Evolutionary conservation across 2,888 invertebrate genomes (phyloP), one percentile per base, ranked within the genome.

Genomic region (Dryobotodes eremita): DNA sequence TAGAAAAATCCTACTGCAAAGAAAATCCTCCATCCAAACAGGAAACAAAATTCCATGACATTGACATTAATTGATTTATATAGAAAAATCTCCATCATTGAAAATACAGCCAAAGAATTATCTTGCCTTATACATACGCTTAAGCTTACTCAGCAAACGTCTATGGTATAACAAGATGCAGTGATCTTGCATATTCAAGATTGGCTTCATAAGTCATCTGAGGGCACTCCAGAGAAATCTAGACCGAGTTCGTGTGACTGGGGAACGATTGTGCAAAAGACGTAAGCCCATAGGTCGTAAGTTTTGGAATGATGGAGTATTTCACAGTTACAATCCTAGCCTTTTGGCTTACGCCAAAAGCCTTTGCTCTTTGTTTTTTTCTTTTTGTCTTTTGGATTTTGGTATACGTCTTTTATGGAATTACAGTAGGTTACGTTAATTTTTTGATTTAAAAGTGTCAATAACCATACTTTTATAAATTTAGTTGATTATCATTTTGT

Each of bases 201-300:
- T 83, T 85, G 79, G 80, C 85, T 85, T 85, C 86, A 76, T 85
- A 83, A 85, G 85, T 77, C 82, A 81, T 80, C 61, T 61, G 59
- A 82, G 57, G 62, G 64, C 53, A 73, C 83, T 80, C 80, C 75
- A 76, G 83, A 83, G 83, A 84, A 84, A 80, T 83, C 84, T 75
- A 80, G 65, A 71, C 75, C n/a, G 70, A 72, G 62, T 70, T 80
- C 46, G 36, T 66, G 75, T 57, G 65, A 84, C 83, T 50, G 20
- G 83, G 80, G 79, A 76, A 75, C 83, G 57, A 75, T 84, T 70
- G 70, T 57, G 57, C 53, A 75, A 80, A 73, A 73, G 80, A 80
- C 80, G 53, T 65, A 42, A 73, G 59, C 79, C 68, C 79, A 55
- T 31, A 23, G 84, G 59, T 75, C 62, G 79, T 73, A 84, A 71